Evolutionary conservation across 2,888 invertebrate genomes (phyloP), one percentile per base, ranked within the genome.

Genomic region (Nomada ferruginata): DNA sequence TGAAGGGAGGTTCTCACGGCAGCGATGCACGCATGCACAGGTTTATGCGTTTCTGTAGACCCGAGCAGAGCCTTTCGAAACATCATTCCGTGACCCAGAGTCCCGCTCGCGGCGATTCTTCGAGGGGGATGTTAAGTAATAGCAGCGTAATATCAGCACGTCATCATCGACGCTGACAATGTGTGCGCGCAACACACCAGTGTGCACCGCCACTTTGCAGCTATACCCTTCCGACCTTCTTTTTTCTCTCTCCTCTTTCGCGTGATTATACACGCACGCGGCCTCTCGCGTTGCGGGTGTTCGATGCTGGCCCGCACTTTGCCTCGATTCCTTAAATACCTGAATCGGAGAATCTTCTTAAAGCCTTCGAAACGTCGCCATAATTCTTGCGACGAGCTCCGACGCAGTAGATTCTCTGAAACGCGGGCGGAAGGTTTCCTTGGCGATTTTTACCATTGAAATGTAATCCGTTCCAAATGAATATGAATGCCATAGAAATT

Each of bases 131-230:
- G 84, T 86, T 88, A 89, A 90, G 89, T 90, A 88, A 90, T 88
- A 88, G 90, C 87, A 83, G 79, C 73, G 87, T 87, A 87, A 87
- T 87, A 87, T 89, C 87, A 80, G 84, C 85, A 84, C 89, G 84
- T 89, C 87, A 89, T 90, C 87, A 88, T 89, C 84, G 82, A 83
- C 65, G 77, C 60, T 52, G 60, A 29, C 69, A 60, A 77, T 76
- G 74, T 64, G 68, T 15, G 15, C 47, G 47, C 29, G 29, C 71
- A 76, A 66, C 80, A 73, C 61, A 75, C 60, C 76, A 75, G 76
- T 76, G 36, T 7, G 36, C 36, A 7, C 36, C 83, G 77, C 65
- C 81, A 86, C 88, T 90, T 87, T 87, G 66, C 76, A 29, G 78
- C 72, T 79, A 68, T 63, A 57, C 70, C 52, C 50, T n/a, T 26